phyloP scores from a whole-genome alignment of 1,140 invertebrate species.

The Aphelinus certus region DNA sequence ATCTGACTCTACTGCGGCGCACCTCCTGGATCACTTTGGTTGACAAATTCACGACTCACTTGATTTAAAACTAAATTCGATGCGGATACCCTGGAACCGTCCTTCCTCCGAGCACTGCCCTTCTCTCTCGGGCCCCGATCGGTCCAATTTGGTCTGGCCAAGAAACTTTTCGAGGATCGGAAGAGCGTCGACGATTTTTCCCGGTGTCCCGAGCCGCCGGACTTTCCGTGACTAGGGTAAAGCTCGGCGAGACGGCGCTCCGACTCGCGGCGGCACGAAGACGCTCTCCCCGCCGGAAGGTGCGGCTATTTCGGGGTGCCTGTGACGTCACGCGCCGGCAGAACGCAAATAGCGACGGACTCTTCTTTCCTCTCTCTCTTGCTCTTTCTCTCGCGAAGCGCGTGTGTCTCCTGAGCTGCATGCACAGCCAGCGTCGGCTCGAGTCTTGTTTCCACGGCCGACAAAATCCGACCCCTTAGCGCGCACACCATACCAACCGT shows the following conservation, averaged over 20 bases:
- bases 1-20: too few species aligned
- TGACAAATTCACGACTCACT: too few species aligned
- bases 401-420: background rate
- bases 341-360: conserved; percentile 56
- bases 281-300: conserved; percentile 53
- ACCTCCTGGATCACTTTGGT: too few species aligned
- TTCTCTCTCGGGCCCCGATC: too few species aligned
- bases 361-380: background rate
- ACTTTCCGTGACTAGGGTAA: conserved; percentile 60
- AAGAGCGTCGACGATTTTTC: conserved; percentile 1
- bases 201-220: conserved; percentile 25
- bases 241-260: conserved; percentile 45
- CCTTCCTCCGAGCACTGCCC: too few species aligned
- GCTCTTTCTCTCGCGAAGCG: background rate
- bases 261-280: conserved; percentile 40
- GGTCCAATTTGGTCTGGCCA: too few species aligned
- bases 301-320: conserved; percentile 56
- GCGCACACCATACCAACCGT: too few species aligned
- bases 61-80: too few species aligned
- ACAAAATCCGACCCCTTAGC: too few species aligned
- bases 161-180: too few species aligned
- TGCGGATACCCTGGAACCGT: too few species aligned
- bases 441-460: conserved; percentile 6
- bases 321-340: conserved; percentile 60
- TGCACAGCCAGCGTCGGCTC: background rate